Base-by-base conservation (phyloP, 2,113 vertebrate genomes). In the Hippocampus zosterae region DNA sequence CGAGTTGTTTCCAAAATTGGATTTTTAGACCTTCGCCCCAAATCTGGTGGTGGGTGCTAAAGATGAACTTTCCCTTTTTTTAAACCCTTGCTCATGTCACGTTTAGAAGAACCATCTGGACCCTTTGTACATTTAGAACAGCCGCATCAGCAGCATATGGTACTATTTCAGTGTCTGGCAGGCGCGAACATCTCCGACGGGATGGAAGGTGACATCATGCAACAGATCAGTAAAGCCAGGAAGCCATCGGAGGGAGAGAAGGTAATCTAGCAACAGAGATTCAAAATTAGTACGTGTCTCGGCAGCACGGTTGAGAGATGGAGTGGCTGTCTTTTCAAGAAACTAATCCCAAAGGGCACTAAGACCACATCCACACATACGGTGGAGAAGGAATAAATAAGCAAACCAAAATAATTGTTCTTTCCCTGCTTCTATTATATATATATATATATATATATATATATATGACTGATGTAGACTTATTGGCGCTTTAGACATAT, bases 61-160 rank as follows among this genome's bases (percentile, higher is more conserved):
- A 68, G 70, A 46, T 67, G 27, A 68, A 68, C 73, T 50, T 44
- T 50, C 60, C 79, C 84, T 70, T 74, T 77, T 77, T 37, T 77
- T 73, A 73, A 68, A 67, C 68, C 42, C 48, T 67, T 65, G 65
- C 69, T 72, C 73, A 65, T 70, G 65, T 65, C 78, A 81, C 69
- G 85, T 87, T 87, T 83, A 82, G 81, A 86, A 81, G 67, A 86
- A 86, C 87, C 90, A 90, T 90, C 86, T 91, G 90, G 75, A 83
- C 75, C 78, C 15, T 73, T 84, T 77, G 70, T 77, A 85, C 77
- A 85, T 89, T 90, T 83, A 85, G 83, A 88, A 75, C 72, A 78
- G 79, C 75, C 79, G 3, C 65, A 85, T 85, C 81, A 87, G 79
- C 75, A 76, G 81, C 88, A 91, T 91, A 90, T 89, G 87, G 75